Percentiles rank a stretch among this genome's conserved stretches.
phyloP scores from a whole-genome alignment of 2,888 invertebrate species.

The Pomacea canaliculata region DNA sequence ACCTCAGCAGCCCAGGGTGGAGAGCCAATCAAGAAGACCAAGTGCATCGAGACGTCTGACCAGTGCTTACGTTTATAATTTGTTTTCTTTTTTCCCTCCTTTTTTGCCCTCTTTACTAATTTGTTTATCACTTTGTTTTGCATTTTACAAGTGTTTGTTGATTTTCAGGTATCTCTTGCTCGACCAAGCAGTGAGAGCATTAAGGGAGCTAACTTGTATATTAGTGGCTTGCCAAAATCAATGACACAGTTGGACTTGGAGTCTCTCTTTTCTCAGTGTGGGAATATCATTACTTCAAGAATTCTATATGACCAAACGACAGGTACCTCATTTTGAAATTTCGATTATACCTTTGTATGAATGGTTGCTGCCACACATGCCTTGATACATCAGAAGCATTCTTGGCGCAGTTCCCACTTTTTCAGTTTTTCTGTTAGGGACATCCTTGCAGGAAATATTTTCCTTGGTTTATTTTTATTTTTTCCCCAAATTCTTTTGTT shows the following conservation, averaged over 20 bases:
- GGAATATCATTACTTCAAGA: constrained; percentile 70
- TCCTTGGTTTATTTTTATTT: constrained; percentile 4
- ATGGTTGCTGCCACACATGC: constrained; percentile 18
- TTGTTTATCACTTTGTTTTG: constrained; percentile 52
- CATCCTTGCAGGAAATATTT: constrained; percentile 13
- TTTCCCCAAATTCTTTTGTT: too few relatives aligned
- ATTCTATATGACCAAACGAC: constrained; percentile 71
- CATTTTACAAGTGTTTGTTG: constrained; percentile 50
- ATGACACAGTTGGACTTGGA: constrained; percentile 71
- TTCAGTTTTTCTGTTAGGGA: background rate
- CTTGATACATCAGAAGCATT: constrained; percentile 27
- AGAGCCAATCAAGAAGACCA: too few relatives aligned
- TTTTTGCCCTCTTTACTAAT: constrained; percentile 21
- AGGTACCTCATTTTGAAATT: constrained; percentile 54
- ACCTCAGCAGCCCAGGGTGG: too few relatives aligned
- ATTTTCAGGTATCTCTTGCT: constrained; percentile 70
- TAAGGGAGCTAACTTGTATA: constrained; percentile 71
- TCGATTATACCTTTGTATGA: constrained; percentile 24
- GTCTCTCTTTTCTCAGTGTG: constrained; percentile 69
- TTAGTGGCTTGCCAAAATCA: constrained; percentile 70
- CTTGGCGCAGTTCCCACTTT: constrained; percentile 16
- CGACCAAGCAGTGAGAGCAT: constrained; percentile 71
- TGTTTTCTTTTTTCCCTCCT: background rate
- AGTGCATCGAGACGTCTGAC: too few relatives aligned
- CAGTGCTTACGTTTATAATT: constrained; percentile 1